These are phyloP conservation scores for Narcine bancroftii DNA, from an alignment of 2,113 vertebrate genomes.

Conservation along the genomic window DNA sequence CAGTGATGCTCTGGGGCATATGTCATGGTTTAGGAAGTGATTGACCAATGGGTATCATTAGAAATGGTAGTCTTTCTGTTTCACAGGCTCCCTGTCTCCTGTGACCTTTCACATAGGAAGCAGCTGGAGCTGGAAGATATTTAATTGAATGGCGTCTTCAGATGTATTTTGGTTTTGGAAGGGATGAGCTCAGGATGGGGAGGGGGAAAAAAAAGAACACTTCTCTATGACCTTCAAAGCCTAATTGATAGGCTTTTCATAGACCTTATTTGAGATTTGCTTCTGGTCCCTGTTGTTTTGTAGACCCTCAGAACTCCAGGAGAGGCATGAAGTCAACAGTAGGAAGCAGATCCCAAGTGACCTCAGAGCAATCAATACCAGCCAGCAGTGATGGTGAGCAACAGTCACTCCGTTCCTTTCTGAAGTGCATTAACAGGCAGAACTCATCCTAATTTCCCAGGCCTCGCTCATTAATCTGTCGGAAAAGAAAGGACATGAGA, in stretches of 20 bases:
- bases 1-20: slow-evolving; percentile 79
- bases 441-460: slow-evolving; percentile 50
- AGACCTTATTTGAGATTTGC: slow-evolving; percentile 61
- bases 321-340: slow-evolving; percentile 65
- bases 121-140: slow-evolving; percentile 82
- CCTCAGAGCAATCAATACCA: slow-evolving; percentile 47
- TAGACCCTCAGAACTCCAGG: slow-evolving; percentile 63
- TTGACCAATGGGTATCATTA: slow-evolving; percentile 93
- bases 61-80: slow-evolving; percentile 54
- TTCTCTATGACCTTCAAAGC: slow-evolving; percentile 79
- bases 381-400: slow-evolving; percentile 53
- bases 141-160: slow-evolving; percentile 92
- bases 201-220: slow-evolving; percentile 39
- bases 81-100: slow-evolving; percentile 71
- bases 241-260: slow-evolving; percentile 75
- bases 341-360: slow-evolving; percentile 55
- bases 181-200: slow-evolving; percentile 44
- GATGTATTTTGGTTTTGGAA: slow-evolving; percentile 76
- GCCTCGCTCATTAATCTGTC: slow-evolving; percentile 54
- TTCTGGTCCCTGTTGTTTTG: slow-evolving; percentile 53
- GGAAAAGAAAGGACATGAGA: slow-evolving; percentile 45
- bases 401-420: slow-evolving; percentile 53
- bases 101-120: slow-evolving; percentile 95
- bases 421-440: slow-evolving; percentile 47
- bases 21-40: slow-evolving; percentile 77